phyloP scores from a whole-genome alignment of 2,888 invertebrate species.

The Trimorus sp. region DNA sequence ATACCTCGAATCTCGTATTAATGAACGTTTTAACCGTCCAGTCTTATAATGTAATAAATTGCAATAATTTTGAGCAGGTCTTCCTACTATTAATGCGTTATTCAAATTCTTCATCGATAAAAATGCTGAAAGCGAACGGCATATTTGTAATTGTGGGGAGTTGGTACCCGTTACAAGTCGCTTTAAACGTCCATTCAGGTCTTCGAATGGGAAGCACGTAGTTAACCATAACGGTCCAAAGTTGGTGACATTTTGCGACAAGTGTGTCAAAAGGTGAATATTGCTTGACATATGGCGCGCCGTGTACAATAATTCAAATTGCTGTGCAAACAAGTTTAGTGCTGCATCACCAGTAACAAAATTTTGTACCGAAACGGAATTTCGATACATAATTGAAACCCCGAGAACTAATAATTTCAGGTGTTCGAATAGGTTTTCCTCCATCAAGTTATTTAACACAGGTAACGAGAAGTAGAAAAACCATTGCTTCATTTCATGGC shows the following conservation, averaged over 20 bases:
- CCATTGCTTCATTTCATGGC: slow-evolving; percentile 17
- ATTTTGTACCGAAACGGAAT: not conserved
- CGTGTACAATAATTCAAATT: too few relatives aligned
- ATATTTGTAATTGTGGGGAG: not conserved
- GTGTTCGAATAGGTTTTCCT: slow-evolving; percentile 21
- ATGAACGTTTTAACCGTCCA: too few relatives aligned
- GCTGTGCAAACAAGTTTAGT: not conserved
- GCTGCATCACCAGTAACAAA: slow-evolving; percentile 4
- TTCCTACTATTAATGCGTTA: too few relatives aligned
- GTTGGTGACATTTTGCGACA: not conserved
- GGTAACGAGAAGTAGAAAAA: slow-evolving; percentile 23
- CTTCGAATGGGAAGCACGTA: not conserved
- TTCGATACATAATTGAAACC: slow-evolving; percentile 13
- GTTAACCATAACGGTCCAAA: slow-evolving; percentile 2
- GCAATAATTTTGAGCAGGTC: not conserved
- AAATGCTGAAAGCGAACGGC: not conserved
- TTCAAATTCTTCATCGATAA: not conserved
- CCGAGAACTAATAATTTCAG: slow-evolving; percentile 34
- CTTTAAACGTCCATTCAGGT: not conserved
- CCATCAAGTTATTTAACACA: slow-evolving; percentile 4
- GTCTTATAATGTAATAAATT: not conserved
- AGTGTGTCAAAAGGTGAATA: not conserved
- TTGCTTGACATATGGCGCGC: not conserved
- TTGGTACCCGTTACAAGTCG: not conserved
- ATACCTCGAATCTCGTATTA: too few relatives aligned